phyloP scores from a whole-genome alignment of 2,113 vertebrate genomes.

The Cacatua alba region DNA sequence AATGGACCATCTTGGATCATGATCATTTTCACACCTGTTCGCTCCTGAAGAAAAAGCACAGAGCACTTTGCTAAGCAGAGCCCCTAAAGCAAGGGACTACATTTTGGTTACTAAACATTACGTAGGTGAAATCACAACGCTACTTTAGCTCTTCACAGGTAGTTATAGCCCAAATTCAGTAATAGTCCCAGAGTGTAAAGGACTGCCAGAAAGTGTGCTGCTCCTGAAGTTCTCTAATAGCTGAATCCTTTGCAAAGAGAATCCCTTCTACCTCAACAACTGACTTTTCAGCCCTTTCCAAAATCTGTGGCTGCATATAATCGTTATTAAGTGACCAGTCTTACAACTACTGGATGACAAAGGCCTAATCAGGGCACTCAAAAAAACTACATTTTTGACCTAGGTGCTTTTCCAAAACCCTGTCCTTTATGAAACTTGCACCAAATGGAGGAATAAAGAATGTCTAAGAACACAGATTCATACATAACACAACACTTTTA shows the following conservation, averaged over 20 bases:
- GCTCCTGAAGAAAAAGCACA: slow-evolving; percentile 83
- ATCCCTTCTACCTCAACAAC: background rate
- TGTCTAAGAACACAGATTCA: background rate
- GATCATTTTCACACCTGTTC: slow-evolving; percentile 98
- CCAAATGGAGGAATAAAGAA: slow-evolving; percentile 3
- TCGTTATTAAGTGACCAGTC: background rate
- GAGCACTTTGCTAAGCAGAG: slow-evolving; percentile 37
- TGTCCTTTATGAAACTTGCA: background rate
- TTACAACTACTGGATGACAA: background rate
- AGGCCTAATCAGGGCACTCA: background rate
- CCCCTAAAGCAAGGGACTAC: background rate
- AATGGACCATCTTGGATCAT: slow-evolving; percentile 98
- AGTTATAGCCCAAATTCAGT: background rate
- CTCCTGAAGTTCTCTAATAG: background rate
- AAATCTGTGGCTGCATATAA: background rate
- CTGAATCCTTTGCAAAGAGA: background rate
- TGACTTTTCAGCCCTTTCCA: background rate
- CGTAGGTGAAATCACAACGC: background rate
- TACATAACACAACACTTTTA: background rate
- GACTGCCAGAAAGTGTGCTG: background rate
- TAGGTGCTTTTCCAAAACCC: background rate
- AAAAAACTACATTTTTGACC: background rate
- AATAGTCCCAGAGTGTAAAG: background rate
- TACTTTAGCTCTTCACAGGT: background rate
- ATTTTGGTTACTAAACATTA: background rate